phyloP scores from a whole-genome alignment of 1,140 invertebrate species.

The Tetramorium alpestre region DNA sequence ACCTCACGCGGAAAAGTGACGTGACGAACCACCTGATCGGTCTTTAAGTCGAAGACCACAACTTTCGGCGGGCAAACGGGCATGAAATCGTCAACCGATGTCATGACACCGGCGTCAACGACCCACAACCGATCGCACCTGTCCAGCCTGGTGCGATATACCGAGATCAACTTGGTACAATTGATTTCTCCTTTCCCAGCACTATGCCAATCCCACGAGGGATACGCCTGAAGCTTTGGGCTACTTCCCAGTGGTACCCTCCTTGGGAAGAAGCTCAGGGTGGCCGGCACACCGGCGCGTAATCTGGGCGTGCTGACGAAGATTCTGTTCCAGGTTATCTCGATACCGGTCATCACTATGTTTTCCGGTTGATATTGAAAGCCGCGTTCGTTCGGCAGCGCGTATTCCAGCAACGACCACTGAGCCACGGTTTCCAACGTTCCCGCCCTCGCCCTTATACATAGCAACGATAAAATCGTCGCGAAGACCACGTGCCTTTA shows the following conservation, averaged over 20 bases:
- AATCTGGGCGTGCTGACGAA: conserved; percentile 91
- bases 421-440: conserved; percentile 89
- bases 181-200: conserved; percentile 89
- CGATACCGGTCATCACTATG: conserved; percentile 91
- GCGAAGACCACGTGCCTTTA: neutral
- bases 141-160: conserved; percentile 91
- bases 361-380: conserved; percentile 89
- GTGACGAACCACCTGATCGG: conserved; percentile 88
- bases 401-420: conserved; percentile 90
- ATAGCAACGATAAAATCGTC: conserved; percentile 13
- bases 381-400: conserved; percentile 88
- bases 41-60: conserved; percentile 91
- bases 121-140: conserved; percentile 92
- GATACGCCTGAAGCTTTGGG: conserved; percentile 90
- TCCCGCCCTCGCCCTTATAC: conserved; percentile 40
- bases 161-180: conserved; percentile 91
- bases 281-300: conserved; percentile 90
- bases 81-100: conserved; percentile 91
- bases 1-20: conserved; percentile 85
- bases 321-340: conserved; percentile 89
- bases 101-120: conserved; percentile 90
- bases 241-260: conserved; percentile 88
- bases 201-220: conserved; percentile 92
- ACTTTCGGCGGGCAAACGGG: conserved; percentile 92
- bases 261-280: conserved; percentile 89